These are phyloP conservation scores for Petroica traversi DNA, from an alignment of 2,113 vertebrate species.

Conservation along the genomic window DNA sequence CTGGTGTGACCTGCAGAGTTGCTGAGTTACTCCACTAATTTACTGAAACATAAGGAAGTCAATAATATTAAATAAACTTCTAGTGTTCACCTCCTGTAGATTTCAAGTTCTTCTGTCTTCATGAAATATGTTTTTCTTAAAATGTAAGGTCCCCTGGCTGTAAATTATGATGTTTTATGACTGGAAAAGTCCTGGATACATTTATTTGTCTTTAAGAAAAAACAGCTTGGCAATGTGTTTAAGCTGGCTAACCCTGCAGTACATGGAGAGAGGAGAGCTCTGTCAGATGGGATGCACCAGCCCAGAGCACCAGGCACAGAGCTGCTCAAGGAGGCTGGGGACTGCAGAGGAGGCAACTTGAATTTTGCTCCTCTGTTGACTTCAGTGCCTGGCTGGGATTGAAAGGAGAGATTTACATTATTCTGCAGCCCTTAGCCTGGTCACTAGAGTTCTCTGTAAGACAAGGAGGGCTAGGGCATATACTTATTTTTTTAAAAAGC, in stretches of 20 bases:
- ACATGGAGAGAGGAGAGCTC: no score
- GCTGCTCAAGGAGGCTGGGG: not conserved
- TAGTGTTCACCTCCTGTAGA: not conserved
- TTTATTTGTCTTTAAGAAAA: not conserved
- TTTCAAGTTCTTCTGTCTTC: not conserved
- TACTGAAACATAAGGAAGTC: not conserved
- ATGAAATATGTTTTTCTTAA: not conserved
- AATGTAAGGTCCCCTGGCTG: not conserved
- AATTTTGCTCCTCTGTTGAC: not conserved
- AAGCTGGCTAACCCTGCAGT: not conserved
- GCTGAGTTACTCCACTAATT: not conserved
- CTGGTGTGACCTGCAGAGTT: not conserved
- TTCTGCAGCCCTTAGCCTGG: not conserved
- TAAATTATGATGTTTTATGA: not conserved
- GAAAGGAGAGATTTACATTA: not conserved
- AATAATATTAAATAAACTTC: not conserved
- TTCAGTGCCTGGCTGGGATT: not conserved
- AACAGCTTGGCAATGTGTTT: rapidly evolving
- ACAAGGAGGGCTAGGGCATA: not conserved
- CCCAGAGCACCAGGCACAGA: no score
- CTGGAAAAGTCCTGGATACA: not conserved
- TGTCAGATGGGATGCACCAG: not conserved
- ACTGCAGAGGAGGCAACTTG: rapidly evolving
- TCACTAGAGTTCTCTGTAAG: not conserved
- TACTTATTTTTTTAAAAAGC: not conserved